Conservation (phyloP, 1,140 invertebrate species). For the Listronotus bonariensis region DNA sequence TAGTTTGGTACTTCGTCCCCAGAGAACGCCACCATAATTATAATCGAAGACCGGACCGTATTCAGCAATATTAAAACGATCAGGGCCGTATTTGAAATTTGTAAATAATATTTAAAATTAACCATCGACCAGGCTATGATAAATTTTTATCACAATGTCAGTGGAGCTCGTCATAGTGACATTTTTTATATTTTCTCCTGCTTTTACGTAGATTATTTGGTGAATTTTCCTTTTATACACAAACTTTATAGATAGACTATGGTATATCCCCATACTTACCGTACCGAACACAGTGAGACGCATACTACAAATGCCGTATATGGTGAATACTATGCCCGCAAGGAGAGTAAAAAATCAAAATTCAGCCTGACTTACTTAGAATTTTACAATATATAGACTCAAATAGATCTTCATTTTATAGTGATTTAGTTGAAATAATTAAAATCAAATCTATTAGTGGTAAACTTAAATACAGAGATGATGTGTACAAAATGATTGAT, state of each 20-base stretch:
- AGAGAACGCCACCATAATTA: too few species aligned
- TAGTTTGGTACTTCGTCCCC: too few species aligned
- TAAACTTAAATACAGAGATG: conserved; percentile 40
- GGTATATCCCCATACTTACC: conserved; percentile 51
- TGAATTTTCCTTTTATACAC: conserved; percentile 48
- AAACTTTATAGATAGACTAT: conserved; percentile 41
- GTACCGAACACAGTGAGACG: conserved; percentile 54
- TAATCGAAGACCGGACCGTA: too few species aligned
- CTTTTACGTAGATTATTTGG: conserved; percentile 50
- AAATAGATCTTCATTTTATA: conserved; percentile 40
- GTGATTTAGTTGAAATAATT: conserved; percentile 46
- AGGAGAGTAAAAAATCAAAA: conserved; percentile 47
- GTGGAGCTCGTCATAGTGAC: conserved; percentile 42
- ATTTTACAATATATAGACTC: conserved; percentile 50
- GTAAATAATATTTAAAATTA: conserved; percentile 6
- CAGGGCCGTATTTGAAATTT: neutral
- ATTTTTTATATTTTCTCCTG: conserved; percentile 49
- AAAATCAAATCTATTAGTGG: conserved; percentile 47
- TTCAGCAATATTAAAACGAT: too few species aligned
- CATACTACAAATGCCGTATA: conserved; percentile 49
- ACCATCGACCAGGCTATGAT: neutral
- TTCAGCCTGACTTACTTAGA: conserved; percentile 45
- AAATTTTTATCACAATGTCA: conserved; percentile 23
- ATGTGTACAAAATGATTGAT: conserved; percentile 44
- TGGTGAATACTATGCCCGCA: conserved; percentile 48